Percentiles rank a stretch among this genome's conserved stretches.
These are phyloP conservation scores for Tolmerus cingulatus DNA, from an alignment of 2,888 invertebrate species.

Conservation along the genomic window DNA sequence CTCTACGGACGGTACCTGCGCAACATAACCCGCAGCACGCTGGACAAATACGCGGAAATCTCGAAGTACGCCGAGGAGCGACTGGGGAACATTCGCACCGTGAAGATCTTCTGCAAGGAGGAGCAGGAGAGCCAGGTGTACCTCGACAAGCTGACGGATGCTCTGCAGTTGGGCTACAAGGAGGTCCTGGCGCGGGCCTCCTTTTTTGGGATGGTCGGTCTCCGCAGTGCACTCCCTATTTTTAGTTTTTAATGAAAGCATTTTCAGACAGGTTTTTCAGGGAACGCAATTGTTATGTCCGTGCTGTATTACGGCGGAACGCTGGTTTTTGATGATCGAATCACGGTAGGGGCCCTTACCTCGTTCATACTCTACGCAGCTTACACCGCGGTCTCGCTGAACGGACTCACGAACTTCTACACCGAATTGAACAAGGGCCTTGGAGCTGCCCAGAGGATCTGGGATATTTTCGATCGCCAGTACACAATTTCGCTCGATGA, in stretches of 20 bases:
- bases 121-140: slow-evolving; percentile 77
- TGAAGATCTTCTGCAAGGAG: slow-evolving; percentile 92
- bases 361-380: slow-evolving; percentile 95
- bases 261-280: slow-evolving; percentile 82
- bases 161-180: slow-evolving; percentile 81
- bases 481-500: slow-evolving; percentile 76
- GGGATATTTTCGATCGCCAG: slow-evolving; percentile 85
- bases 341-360: slow-evolving; percentile 88
- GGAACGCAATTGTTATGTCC: slow-evolving; percentile 87
- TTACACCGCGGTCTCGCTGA: slow-evolving; percentile 89
- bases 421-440: slow-evolving; percentile 92
- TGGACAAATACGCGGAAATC: slow-evolving; percentile 72
- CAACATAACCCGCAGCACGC: slow-evolving; percentile 81
- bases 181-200: slow-evolving; percentile 87
- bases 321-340: slow-evolving; percentile 80
- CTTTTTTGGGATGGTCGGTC: slow-evolving; percentile 86
- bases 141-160: slow-evolving; percentile 71
- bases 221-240: not conserved
- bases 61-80: slow-evolving; percentile 87
- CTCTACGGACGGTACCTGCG: slow-evolving; percentile 85
- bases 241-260: not conserved
- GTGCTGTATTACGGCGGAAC: slow-evolving; percentile 92
- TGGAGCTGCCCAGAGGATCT: slow-evolving; percentile 88
- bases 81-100: slow-evolving; percentile 90
- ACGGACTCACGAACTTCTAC: slow-evolving; percentile 91